Percentiles rank a stretch among this genome's conserved stretches.
phyloP scores from a whole-genome alignment of 1,140 invertebrate genomes.

The Diabrotica virgifera region DNA sequence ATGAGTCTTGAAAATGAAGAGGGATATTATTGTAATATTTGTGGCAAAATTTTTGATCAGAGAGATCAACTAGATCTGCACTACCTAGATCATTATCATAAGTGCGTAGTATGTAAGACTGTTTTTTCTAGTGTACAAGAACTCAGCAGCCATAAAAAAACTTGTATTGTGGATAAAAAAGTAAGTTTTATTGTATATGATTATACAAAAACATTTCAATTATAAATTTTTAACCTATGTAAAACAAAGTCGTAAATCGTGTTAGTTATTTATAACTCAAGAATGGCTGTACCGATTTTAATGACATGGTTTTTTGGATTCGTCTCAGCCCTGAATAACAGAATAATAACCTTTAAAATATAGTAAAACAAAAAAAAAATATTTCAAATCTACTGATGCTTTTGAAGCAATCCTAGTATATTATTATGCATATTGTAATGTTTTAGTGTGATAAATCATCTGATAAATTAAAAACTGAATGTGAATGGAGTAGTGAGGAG shows the following conservation, averaged over 20 bases:
- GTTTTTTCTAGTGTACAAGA: conserved; percentile 51
- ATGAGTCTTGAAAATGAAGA: conserved; percentile 13
- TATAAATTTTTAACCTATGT: too few relatives aligned
- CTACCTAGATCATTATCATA: conserved; percentile 54
- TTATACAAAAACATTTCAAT: too few relatives aligned
- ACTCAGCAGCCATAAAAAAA: conserved; percentile 48
- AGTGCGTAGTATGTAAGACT: conserved; percentile 49
- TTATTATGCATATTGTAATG: too few relatives aligned
- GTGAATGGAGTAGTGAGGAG: conserved; percentile 9
- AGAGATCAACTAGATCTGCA: conserved; percentile 50
- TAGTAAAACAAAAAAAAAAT: too few relatives aligned
- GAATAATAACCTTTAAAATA: too few relatives aligned
- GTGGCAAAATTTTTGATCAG: conserved; percentile 52
- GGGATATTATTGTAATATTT: conserved; percentile 50
- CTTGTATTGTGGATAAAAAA: conserved; percentile 18
- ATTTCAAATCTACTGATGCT: too few relatives aligned
- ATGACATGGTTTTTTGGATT: too few relatives aligned
- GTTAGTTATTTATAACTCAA: too few relatives aligned
- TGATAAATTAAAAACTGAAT: conserved; percentile 2
- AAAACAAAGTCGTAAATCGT: too few relatives aligned
- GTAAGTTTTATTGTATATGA: not conserved
- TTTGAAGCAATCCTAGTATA: too few relatives aligned
- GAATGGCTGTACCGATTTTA: too few relatives aligned
- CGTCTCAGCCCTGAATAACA: too few relatives aligned
- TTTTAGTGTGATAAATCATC: conserved; percentile 1